These are phyloP conservation scores for Pelvicachromis taeniatus DNA, from an alignment of 2,113 vertebrate genomes.

Conservation along the genomic window DNA sequence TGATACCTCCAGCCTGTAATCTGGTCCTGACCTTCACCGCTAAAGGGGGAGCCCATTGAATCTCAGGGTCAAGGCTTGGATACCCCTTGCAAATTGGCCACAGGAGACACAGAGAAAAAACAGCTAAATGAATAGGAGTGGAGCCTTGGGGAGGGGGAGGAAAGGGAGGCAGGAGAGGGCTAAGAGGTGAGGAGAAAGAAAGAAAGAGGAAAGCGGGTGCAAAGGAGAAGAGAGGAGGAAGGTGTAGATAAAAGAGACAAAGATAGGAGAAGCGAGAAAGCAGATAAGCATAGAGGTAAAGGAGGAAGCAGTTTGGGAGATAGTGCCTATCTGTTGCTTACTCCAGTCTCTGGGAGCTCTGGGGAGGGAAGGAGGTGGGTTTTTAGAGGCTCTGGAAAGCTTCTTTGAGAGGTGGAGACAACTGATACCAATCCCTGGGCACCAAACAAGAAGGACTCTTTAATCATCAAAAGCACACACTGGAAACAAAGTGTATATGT, in stretches of 20 bases:
- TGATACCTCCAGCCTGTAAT: constrained; percentile 66
- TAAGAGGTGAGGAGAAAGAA: constrained; percentile 13
- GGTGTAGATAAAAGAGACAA: constrained; percentile 29
- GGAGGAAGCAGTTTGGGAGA: constrained; percentile 42
- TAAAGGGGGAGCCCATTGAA: neutral
- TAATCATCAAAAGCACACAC: constrained; percentile 43
- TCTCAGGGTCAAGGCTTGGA: constrained; percentile 53
- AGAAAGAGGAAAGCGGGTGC: neutral
- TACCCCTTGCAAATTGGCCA: constrained; percentile 52
- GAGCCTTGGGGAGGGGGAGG: neutral
- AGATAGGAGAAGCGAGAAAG: constrained; percentile 4
- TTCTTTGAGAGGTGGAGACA: constrained; percentile 39
- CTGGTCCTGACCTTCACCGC: constrained; percentile 61
- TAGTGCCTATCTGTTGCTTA: constrained; percentile 30
- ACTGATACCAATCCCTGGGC: constrained; percentile 29
- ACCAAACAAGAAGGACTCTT: constrained; percentile 57
- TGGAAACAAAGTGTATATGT: neutral
- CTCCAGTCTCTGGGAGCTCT: neutral
- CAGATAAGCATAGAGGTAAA: constrained; percentile 26
- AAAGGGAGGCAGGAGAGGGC: neutral
- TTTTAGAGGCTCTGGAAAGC: constrained; percentile 10
- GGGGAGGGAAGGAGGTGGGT: constrained; percentile 27
- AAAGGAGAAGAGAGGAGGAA: constrained; percentile 6
- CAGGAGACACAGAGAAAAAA: constrained; percentile 36
- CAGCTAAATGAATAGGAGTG: constrained; percentile 6